These are phyloP conservation scores for Bungarus multicinctus DNA, from an alignment of 2,113 vertebrate genomes.

Conservation along the genomic window DNA sequence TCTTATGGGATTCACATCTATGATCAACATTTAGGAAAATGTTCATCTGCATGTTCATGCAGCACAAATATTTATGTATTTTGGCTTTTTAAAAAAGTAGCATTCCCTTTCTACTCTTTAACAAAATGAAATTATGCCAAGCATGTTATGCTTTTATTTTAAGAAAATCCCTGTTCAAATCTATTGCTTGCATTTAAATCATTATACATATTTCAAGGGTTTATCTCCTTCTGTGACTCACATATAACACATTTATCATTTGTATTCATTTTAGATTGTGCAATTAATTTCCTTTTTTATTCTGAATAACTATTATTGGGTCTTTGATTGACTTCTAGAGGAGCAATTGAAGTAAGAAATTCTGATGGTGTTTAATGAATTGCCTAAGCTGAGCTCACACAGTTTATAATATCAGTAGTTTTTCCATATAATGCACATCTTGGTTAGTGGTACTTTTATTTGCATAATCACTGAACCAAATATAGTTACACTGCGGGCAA, in stretches of 20 bases:
- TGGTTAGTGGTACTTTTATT: constrained; percentile 34
- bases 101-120: not conserved
- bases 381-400: constrained; percentile 44
- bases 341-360: constrained; percentile 56
- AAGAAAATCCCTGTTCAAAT: constrained; percentile 14
- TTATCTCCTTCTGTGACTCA: constrained; percentile 28
- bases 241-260: constrained; percentile 30
- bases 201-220: not conserved
- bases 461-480: constrained; percentile 46
- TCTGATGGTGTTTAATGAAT: constrained; percentile 47
- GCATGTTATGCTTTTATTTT: not conserved
- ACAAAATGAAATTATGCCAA: not conserved
- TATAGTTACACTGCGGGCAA: constrained; percentile 5
- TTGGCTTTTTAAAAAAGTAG: not conserved
- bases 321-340: constrained; percentile 52
- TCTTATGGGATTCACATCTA: not conserved
- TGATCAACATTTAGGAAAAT: not conserved
- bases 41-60: not conserved
- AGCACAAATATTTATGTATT: not conserved
- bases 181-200: constrained; percentile 13
- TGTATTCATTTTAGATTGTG: constrained; percentile 41
- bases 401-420: constrained; percentile 36
- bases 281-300: constrained; percentile 53
- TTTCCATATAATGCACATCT: constrained; percentile 34
- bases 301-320: constrained; percentile 53